phyloP scores from a whole-genome alignment of 2,113 vertebrate genomes.

The Leptosomus discolor region DNA sequence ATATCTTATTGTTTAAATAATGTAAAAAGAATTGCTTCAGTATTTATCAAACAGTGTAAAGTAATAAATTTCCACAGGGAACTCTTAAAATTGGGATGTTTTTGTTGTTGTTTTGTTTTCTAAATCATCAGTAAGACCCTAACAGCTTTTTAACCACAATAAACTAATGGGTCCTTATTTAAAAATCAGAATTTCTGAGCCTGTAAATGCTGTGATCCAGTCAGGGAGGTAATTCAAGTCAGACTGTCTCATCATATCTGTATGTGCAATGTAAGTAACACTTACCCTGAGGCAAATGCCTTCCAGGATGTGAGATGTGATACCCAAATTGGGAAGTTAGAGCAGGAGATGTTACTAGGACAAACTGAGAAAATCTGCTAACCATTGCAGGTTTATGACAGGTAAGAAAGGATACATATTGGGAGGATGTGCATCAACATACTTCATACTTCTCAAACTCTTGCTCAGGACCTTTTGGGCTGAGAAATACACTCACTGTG shows the following conservation, averaged over 20 bases:
- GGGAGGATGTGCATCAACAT: neutral
- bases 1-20: slow-evolving; percentile 25
- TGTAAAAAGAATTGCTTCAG: neutral
- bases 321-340: neutral
- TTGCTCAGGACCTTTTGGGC: neutral
- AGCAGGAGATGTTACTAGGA: neutral
- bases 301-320: neutral
- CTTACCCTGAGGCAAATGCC: neutral
- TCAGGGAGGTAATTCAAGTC: neutral
- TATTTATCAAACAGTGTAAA: slow-evolving; percentile 21
- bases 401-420: neutral
- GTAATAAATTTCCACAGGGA: neutral
- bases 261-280: neutral
- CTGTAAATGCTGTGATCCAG: neutral
- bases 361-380: neutral
- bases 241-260: neutral
- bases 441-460: neutral
- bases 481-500: accelerated
- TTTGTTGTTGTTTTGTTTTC: neutral
- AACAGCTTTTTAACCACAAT: neutral
- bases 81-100: neutral
- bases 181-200: neutral
- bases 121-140: neutral
- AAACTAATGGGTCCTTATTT: neutral
- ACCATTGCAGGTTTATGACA: neutral